Evolutionary conservation across 2,888 invertebrate genomes (phyloP), one percentile per base, ranked within the genome.

Genomic region (Caenorhabditis zanzibari): DNA sequence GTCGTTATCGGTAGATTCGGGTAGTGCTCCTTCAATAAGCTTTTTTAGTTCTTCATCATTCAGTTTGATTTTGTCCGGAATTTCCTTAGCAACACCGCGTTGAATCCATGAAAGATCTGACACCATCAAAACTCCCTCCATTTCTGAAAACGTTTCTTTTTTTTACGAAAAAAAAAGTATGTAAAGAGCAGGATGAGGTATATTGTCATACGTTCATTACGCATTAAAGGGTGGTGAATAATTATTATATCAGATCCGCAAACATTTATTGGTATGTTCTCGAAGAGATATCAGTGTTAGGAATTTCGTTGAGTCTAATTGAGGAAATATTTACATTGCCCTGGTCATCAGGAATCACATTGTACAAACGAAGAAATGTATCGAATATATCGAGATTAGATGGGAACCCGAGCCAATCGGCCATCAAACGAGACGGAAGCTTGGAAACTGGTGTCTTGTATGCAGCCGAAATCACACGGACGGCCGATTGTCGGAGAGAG

Each of bases 51-150:
- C 85, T 35, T 84, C 84, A 41, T 84, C 74, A 35, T 87, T 88
- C 58, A 91, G 58, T 47, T 90, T 86, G 41, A 91, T 75, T 79
- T 91, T 91, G 52, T 90, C 88, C 5, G 91, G 91, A n/a, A 84
- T 77, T 28, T 83, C 79, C 71, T 90, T 90, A 0, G 91, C 89
- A 12, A 90, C 87, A 41, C 91, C 91, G 19, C 90, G 73, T 61
- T 77, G 82, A 58, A 91, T 86, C 90, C 91, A 91, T 2, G 84
- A 86, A 32, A 90, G 74, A 76, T 88, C 90, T 26, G 89, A 84
- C 19, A 90, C 80, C 85, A 89, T 86, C 44, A 85, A 61, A 52
- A 89, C 86, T 12, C 81, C 80, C 19, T 87, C 87, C 87, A 87
- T 87, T n/a, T 28, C 64, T 64, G 64, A 32, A 58, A 26, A 54